Percentiles rank a stretch among this genome's conserved stretches.
These are phyloP conservation scores for Latrodectus elegans DNA, from an alignment of 2,888 invertebrate genomes.

Conservation along the genomic window DNA sequence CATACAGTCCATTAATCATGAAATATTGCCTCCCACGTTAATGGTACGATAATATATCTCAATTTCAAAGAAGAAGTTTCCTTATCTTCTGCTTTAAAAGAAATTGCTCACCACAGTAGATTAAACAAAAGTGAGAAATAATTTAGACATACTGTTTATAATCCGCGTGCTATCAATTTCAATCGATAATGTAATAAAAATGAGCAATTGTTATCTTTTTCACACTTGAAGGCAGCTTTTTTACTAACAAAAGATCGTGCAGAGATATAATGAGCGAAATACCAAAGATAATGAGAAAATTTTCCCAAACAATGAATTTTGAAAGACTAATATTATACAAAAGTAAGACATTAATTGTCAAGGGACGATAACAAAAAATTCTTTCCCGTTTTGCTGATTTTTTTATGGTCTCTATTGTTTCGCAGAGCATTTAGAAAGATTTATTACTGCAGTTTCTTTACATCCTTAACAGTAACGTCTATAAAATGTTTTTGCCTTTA, in stretches of 20 bases:
- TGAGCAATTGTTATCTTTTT: constrained; percentile 12
- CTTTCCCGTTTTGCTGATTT: constrained; percentile 35
- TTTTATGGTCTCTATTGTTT: constrained; percentile 27
- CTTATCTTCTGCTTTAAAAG: no score
- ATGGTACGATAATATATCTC: no score
- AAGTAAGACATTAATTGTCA: constrained; percentile 50
- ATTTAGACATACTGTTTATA: no score
- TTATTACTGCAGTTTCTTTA: constrained; percentile 37
- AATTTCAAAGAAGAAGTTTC: no score
- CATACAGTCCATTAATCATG: no score
- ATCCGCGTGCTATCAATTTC: neutral
- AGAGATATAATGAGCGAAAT: constrained; percentile 35
- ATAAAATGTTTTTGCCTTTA: constrained; percentile 47
- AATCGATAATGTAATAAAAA: constrained; percentile 1
- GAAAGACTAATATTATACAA: constrained; percentile 50
- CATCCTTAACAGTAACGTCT: constrained; percentile 28
- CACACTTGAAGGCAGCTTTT: constrained; percentile 3
- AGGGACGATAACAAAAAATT: constrained; percentile 17
- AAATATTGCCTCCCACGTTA: no score
- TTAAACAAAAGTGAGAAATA: no score
- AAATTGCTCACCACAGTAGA: no score
- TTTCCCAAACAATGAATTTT: constrained; percentile 47
- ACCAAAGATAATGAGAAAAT: constrained; percentile 55
- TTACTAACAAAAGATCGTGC: constrained; percentile 12
- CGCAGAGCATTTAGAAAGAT: constrained; percentile 29